A percentile compares a stretch with the other conserved stretches of the same genome.
These are phyloP conservation scores for Alligator sinensis DNA, from an alignment of 2,113 vertebrate species.

Conservation along the genomic window DNA sequence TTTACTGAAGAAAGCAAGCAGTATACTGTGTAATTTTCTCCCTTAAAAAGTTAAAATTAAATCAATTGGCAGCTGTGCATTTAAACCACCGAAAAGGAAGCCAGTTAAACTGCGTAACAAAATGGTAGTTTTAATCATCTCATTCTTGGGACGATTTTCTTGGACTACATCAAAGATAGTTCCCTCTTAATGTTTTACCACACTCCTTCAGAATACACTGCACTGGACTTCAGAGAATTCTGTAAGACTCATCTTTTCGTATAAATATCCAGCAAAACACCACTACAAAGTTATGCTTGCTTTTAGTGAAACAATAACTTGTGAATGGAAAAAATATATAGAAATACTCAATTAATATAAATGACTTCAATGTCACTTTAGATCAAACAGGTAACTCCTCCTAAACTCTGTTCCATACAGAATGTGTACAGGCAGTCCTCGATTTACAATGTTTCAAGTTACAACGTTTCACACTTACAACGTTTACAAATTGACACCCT, in stretches of 20 bases:
- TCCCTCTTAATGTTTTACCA: background rate
- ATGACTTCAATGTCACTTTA: conserved; percentile 1
- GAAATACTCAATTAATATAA: background rate
- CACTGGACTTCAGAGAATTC: no score
- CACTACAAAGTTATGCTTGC: no score
- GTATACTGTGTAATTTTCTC: background rate
- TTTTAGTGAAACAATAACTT: no score
- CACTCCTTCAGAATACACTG: no score
- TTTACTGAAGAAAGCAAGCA: background rate
- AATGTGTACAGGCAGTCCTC: background rate
- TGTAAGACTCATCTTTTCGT: no score
- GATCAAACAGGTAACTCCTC: background rate
- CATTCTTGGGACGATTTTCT: background rate
- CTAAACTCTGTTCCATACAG: background rate
- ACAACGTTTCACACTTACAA: background rate
- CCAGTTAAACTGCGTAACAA: background rate
- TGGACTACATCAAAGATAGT: background rate
- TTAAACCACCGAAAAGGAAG: conserved; percentile 15
- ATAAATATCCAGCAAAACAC: no score
- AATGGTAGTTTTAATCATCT: background rate
- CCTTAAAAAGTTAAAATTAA: background rate
- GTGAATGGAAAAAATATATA: no score
- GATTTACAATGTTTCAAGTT: background rate
- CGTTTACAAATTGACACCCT: background rate
- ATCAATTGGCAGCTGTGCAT: background rate